Base-by-base conservation (phyloP, 2,113 vertebrate genomes). In the cattle (Bos taurus) region DNA sequence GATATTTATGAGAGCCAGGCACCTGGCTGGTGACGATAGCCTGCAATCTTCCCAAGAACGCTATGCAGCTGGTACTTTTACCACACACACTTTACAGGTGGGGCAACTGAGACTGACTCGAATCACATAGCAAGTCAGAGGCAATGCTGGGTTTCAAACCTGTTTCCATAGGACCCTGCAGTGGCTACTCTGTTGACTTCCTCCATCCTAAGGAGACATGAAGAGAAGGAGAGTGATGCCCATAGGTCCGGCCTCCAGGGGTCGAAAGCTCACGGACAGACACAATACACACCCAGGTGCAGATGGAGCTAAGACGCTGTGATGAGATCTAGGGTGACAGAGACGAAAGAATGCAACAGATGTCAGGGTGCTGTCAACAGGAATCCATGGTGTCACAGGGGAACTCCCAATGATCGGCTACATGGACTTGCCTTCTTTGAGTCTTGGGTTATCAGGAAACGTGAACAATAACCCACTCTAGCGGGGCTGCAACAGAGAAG, bases 261-360 rank as follows among this genome's bases (percentile, higher is more conserved):
- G 40, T 9, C 1, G 0, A 3, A 5, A 60, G 54, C 30, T 13
- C 57, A 6, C 0, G 0, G 0, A 8, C 17, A 2, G 1, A 6
- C 36, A 8, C 23, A 23, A 9, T 4, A 85, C 13, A 30, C 15
- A 1, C 28, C 16, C 6, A 6, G 40, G 46, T 36, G 33, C 9
- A 40, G 11, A 15, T 25, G 21, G 15, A 23, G 36, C 43, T 13
- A 60, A 62, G 59, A 59, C 19, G 60, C 33, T 16, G 4, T 36
- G 28, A 2, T 4, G n/a, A 48, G 30, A 54, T 16, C 5, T 3
- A 7, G 7, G 54, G 11, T 15, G 46, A 33, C 3, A 1, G 25
- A 78, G 57, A 17, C 3, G 9, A 7, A 11, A 62, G 21, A 23
- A 26, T 0, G 8, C 10, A 80, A 9, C 1, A 33, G 56, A 15